These are phyloP conservation scores for Schizaphis graminum DNA, from an alignment of 2,888 invertebrate genomes.

Conservation along the genomic window DNA sequence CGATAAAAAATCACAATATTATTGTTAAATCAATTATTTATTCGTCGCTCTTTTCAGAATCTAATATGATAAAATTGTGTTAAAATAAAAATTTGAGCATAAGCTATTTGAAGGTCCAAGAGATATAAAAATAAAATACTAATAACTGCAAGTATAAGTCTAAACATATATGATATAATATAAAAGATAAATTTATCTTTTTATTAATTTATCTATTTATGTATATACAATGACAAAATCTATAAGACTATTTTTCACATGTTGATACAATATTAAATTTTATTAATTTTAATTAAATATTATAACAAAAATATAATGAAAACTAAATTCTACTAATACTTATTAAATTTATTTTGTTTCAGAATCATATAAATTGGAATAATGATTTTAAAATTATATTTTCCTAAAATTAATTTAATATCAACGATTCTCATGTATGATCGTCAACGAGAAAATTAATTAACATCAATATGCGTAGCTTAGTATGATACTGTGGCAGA, in stretches of 20 bases:
- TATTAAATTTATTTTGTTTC: conserved; percentile 11
- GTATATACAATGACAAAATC: background rate
- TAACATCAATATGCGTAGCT: conserved; percentile 57
- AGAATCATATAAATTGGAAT: conserved; percentile 11
- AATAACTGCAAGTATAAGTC: background rate
- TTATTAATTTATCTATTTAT: background rate
- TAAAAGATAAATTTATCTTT: background rate
- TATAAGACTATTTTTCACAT: background rate
- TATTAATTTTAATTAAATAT: background rate
- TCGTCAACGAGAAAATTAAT: background rate
- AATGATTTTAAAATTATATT: background rate
- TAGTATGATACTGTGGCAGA: conserved; percentile 58
- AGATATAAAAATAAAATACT: background rate
- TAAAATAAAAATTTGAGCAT: background rate
- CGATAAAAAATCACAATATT: too few species aligned
- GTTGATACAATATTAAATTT: background rate
- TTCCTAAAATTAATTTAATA: background rate
- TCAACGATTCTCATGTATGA: background rate
- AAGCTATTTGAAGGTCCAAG: background rate
- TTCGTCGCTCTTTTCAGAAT: too few species aligned
- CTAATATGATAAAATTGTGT: background rate
- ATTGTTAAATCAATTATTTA: too few species aligned
- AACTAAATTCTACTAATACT: background rate
- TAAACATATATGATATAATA: background rate
- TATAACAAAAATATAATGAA: background rate